Conservation (phyloP, 92 coral and sea anemone species). For the Phenganax stokvisi region DNA sequence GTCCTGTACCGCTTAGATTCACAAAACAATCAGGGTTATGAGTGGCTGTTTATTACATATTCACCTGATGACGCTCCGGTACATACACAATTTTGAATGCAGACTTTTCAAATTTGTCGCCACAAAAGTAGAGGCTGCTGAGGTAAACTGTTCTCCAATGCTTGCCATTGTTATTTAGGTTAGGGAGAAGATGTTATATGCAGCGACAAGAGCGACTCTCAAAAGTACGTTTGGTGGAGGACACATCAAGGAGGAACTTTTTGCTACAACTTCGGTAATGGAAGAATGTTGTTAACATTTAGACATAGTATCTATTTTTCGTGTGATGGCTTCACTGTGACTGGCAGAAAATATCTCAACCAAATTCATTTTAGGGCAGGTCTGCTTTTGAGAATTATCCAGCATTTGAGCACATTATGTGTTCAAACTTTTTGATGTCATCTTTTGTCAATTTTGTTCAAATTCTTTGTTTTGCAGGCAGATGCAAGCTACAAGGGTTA, state of each 20-base stretch:
- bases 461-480: constrained; percentile 27
- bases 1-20: constrained; percentile 81
- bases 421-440: not conserved
- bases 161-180: constrained; percentile 43
- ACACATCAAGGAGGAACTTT: constrained; percentile 80
- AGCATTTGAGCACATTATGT: too few species aligned
- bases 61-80: constrained; percentile 93
- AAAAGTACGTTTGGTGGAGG: constrained; percentile 98
- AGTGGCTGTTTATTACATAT: constrained; percentile 83
- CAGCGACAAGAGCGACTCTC: constrained; percentile 90
- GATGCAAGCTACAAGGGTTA: constrained; percentile 75
- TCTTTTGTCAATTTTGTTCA: not conserved
- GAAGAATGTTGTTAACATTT: not conserved
- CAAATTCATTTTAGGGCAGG: too few species aligned
- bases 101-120: not conserved
- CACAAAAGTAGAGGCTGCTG: not conserved
- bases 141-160: not conserved
- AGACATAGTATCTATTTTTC: not conserved
- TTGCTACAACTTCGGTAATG: constrained; percentile 69
- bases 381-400: too few species aligned
- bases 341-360: too few species aligned
- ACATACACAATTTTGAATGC: not conserved
- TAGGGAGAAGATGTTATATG: constrained; percentile 93
- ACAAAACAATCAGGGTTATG: constrained; percentile 79
- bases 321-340: not conserved